Percentiles rank a stretch among this genome's conserved stretches.
Evolutionary conservation across 2,888 invertebrate genomes (phyloP).

Genomic region (Euclidia mi): DNA sequence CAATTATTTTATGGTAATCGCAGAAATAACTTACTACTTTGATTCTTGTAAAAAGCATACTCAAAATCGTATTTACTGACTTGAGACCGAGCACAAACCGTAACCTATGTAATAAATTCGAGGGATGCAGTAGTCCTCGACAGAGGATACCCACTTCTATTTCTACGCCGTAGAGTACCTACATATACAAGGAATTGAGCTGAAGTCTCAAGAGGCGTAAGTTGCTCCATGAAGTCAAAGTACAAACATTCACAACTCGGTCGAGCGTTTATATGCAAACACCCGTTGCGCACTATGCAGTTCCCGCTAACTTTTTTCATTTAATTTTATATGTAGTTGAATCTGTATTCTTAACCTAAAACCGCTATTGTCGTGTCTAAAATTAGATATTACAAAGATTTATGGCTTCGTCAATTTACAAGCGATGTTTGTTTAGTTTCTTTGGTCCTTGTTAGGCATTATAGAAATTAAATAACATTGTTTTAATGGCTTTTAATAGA

Average conservation of each 20-base stretch:
- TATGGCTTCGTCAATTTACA: no score
- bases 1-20: no score
- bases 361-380: constrained; percentile 26
- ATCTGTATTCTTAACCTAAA: constrained; percentile 31
- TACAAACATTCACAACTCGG: constrained; percentile 61
- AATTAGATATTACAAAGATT: constrained; percentile 25
- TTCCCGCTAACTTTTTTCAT: constrained; percentile 73
- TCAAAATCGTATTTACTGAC: no score
- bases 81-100: no score
- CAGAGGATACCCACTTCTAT: constrained; percentile 5
- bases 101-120: neutral
- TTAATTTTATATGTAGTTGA: constrained; percentile 65
- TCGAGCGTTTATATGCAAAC: constrained; percentile 68
- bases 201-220: constrained; percentile 55
- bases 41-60: no score
- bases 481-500: no score
- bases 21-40: no score
- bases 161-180: constrained; percentile 15
- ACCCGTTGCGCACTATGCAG: constrained; percentile 56
- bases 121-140: neutral
- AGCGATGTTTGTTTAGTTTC: no score
- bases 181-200: constrained; percentile 32
- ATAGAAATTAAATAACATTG: no score
- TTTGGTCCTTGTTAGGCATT: no score
- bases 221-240: constrained; percentile 61